Conservation (phyloP, 2,113 vertebrate species). For the Toxotes jaculatrix region DNA sequence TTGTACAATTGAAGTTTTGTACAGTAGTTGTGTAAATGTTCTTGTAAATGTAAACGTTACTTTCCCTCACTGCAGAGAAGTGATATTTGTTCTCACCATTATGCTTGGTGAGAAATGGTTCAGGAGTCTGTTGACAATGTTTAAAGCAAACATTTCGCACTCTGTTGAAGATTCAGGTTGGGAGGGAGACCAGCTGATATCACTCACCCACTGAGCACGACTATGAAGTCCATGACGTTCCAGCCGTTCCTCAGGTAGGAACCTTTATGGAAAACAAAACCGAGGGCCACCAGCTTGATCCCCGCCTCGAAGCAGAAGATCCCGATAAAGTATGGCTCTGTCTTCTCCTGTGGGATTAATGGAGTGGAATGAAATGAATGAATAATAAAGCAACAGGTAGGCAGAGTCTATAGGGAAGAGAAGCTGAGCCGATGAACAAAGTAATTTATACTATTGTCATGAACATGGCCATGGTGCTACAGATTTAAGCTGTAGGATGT, state of each 20-base stretch:
- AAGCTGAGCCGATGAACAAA: background rate
- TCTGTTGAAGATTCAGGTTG: background rate
- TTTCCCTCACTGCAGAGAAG: background rate
- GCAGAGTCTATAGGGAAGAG: background rate
- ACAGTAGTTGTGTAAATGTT: background rate
- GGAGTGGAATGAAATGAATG: background rate
- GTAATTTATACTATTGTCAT: background rate
- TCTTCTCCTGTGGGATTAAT: constrained; percentile 90
- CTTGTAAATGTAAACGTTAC: background rate
- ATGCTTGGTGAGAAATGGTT: constrained; percentile 28
- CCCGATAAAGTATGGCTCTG: constrained; percentile 98
- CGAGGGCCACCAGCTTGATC: constrained; percentile 98
- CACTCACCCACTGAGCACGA: constrained; percentile 98
- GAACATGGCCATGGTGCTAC: background rate
- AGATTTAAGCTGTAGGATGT: background rate
- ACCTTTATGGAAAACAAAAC: constrained; percentile 98
- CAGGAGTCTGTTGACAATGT: constrained; percentile 17
- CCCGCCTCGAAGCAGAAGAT: constrained; percentile 99
- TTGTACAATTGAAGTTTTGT: no score
- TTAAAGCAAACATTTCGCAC: constrained; percentile 47
- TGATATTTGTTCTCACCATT: background rate
- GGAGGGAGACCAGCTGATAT: constrained; percentile 5
- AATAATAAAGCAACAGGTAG: background rate
- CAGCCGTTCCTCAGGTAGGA: constrained; percentile 98
- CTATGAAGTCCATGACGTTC: constrained; percentile 99